Percentiles rank a stretch among this genome's conserved stretches.
These are phyloP conservation scores for Trachemys scripta DNA, from an alignment of 2,113 vertebrate species.

Conservation along the genomic window DNA sequence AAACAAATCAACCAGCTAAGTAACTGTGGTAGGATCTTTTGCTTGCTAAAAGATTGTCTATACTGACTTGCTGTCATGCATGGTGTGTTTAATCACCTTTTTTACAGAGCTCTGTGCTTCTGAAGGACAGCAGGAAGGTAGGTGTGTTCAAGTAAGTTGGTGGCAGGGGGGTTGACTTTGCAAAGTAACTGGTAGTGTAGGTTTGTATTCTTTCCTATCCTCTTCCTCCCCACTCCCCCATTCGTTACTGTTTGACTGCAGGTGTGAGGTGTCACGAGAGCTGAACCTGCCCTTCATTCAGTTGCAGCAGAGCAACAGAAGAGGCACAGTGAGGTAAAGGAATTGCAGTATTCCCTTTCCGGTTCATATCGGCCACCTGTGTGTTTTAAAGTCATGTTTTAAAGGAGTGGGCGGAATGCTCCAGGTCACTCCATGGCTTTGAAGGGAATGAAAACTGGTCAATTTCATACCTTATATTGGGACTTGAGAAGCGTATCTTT, in stretches of 20 bases:
- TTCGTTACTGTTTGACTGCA: slow-evolving; percentile 75
- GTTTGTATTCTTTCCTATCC: slow-evolving; percentile 54
- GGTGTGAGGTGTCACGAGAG: slow-evolving; percentile 78
- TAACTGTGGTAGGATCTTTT: neutral
- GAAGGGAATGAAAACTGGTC: neutral
- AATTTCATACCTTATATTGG: neutral
- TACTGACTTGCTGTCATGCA: neutral
- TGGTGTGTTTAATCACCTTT: slow-evolving; percentile 67
- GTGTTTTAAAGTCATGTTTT: neutral
- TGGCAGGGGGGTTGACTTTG: slow-evolving; percentile 16
- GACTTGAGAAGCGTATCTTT: neutral
- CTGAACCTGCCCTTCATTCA: slow-evolving; percentile 66
- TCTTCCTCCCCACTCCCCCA: slow-evolving; percentile 43
- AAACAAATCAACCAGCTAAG: slow-evolving; percentile 5
- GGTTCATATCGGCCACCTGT: slow-evolving; percentile 39
- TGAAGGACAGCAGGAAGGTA: slow-evolving; percentile 46
- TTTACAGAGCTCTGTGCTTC: slow-evolving; percentile 68
- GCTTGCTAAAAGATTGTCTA: slow-evolving; percentile 4
- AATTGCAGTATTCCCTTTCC: slow-evolving; percentile 38
- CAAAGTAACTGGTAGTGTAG: slow-evolving; percentile 34
- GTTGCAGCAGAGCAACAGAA: slow-evolving; percentile 70
- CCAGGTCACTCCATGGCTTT: rapidly evolving
- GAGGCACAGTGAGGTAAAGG: slow-evolving; percentile 78
- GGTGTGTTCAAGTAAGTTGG: slow-evolving; percentile 67
- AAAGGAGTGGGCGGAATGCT: neutral